These are phyloP conservation scores for Atrina japonica DNA, from an alignment of 2,888 invertebrate species.

Conservation along the genomic window DNA sequence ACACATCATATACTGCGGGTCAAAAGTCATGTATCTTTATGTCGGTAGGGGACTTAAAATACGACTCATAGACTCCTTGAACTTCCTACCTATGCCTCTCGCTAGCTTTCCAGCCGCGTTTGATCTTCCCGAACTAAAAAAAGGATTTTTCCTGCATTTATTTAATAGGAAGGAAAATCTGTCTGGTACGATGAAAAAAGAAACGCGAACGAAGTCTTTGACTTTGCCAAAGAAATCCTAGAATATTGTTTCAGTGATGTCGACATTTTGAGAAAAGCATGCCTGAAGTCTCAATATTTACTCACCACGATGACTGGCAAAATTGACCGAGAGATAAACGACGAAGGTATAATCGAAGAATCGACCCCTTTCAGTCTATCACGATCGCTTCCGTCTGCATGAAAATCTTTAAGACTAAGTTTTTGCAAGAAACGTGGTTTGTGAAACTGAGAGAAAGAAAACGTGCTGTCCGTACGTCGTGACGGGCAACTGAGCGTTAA, in stretches of 20 bases:
- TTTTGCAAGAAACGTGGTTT: too few species aligned
- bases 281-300: slow-evolving; percentile 38
- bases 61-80: slow-evolving; percentile 47
- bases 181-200: slow-evolving; percentile 41
- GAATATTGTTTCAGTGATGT: slow-evolving; percentile 15
- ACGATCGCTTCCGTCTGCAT: slow-evolving; percentile 48
- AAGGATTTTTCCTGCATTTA: slow-evolving; percentile 53
- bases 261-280: too few species aligned
- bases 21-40: slow-evolving; percentile 48
- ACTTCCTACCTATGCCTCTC: slow-evolving; percentile 51
- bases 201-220: too few species aligned
- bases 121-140: slow-evolving; percentile 42
- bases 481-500: too few species aligned
- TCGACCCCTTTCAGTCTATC: too few species aligned
- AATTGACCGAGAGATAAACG: slow-evolving; percentile 2
- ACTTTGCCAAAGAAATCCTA: too few species aligned
- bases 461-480: too few species aligned
- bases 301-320: slow-evolving; percentile 38
- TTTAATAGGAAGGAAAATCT: slow-evolving; percentile 47
- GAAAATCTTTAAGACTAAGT: slow-evolving; percentile 40
- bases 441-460: slow-evolving; percentile 40
- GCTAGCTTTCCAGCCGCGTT: slow-evolving; percentile 45
- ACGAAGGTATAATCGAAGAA: slow-evolving; percentile 20
- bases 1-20: slow-evolving; percentile 37
- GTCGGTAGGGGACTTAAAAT: slow-evolving; percentile 41